Base-by-base conservation (phyloP, 2,113 vertebrate genomes). In the Mobula birostris region DNA sequence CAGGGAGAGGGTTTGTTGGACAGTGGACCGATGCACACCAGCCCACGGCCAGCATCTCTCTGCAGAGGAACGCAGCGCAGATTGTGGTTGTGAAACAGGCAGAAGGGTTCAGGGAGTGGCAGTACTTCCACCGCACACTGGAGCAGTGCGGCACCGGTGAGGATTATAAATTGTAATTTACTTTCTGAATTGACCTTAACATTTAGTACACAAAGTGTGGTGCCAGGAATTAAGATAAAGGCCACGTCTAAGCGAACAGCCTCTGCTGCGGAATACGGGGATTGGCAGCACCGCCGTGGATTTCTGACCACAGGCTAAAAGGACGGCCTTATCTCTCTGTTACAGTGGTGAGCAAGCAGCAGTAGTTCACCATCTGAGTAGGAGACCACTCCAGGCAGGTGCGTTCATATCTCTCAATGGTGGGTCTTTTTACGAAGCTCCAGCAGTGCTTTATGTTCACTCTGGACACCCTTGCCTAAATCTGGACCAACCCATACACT, bases 121-220 rank as follows among this genome's bases (percentile, higher is more conserved):
- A 14, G 0, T 27, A 11, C 48, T 24, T 82, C 21, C 36, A 40
- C 9, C 2, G 24, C 48, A 29, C 0, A 40, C 82, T 85, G 8
- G 1, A 85, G 48, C 82, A 85, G 56, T 40, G 8, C 24, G 48
- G 24, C 27, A 9, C 83, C 58, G 24, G 83, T 14, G 11, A 87
- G 85, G 29, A 88, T 63, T n/a, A 88, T n/a, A 66, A n/a, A 87
- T 87, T 7, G n/a, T 87, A 5, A 61, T 87, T 87, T 87, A 63
- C 24, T 14, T 85, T 58, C 24, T 2, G 56, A 87, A 61, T 58
- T 27, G 27, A 58, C 85, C 27, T 66, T n/a, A 63, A 61, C 48
- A n/a, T 4, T 17, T 15, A 58, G 29, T n/a, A 88, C n/a, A 27
- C 77, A 79, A 36, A 32, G 9, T 2, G n/a, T 79, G 77, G 77